Conservation (phyloP, 2,113 vertebrate species). For the Ursus arctos region DNA sequence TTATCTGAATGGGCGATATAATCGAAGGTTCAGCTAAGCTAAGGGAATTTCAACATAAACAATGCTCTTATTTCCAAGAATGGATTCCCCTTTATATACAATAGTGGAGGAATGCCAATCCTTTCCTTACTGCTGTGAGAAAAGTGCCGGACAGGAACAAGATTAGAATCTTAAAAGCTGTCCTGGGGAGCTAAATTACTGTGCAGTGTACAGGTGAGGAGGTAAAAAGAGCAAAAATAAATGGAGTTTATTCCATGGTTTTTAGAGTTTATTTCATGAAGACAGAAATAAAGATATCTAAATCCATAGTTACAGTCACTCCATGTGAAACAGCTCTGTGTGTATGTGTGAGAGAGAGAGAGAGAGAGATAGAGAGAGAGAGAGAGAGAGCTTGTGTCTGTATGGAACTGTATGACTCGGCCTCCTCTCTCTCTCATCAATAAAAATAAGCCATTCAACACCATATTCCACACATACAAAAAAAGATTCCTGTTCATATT, state of each 20-base stretch:
- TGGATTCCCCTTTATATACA: conserved; percentile 69
- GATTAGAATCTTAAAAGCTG: conserved; percentile 86
- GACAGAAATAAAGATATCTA: conserved; percentile 81
- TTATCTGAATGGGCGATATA: conserved; percentile 81
- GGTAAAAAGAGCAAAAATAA: conserved; percentile 80
- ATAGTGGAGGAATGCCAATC: conserved; percentile 77
- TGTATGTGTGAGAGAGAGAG: not conserved
- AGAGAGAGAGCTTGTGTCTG: too few relatives aligned
- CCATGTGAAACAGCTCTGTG: not conserved
- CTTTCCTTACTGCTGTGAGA: conserved; percentile 79
- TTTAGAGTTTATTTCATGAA: conserved; percentile 81
- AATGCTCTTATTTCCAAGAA: conserved; percentile 73
- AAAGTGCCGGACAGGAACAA: conserved; percentile 82
- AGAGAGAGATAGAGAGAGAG: too few relatives aligned
- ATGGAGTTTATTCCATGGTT: conserved; percentile 81
- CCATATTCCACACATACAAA: not conserved
- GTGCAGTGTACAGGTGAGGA: conserved; percentile 79
- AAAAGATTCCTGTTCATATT: not conserved
- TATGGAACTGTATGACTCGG: not conserved
- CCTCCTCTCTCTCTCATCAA: not conserved
- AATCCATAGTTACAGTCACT: conserved; percentile 66
- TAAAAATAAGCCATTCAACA: conserved; percentile 29
- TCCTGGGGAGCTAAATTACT: conserved; percentile 83
- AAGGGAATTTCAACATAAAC: conserved; percentile 82
- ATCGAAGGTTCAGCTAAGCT: conserved; percentile 82